Evolutionary conservation across 2,888 invertebrate genomes (phyloP), one percentile per base, ranked within the genome.

Genomic region (Ichneumon xanthorius): DNA sequence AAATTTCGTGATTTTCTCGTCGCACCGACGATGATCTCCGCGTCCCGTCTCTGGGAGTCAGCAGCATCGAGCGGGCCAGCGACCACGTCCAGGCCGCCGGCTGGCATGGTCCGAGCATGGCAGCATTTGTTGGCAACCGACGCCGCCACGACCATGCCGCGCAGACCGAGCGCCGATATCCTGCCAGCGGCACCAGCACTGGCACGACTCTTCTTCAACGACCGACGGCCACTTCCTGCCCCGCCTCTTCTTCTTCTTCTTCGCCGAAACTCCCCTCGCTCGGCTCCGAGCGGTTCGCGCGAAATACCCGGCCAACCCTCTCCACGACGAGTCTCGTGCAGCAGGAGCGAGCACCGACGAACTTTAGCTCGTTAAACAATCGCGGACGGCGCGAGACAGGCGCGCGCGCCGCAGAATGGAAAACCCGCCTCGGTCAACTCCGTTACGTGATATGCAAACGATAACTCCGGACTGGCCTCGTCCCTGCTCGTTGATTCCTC

Each of bases 91-190:
- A 88, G 89, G 91, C 90, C 91, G 92, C 92, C 92, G 91, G 91
- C 92, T 92, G 93, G 92, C 93, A 93, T 92, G 90, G 90, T 91
- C 91, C 89, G 90, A 91, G 92, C 94, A 94, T 94, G 91, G 92
- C 93, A 92, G 93, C 93, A 93, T 92, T 91, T 92, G 92, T 91
- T 91, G 90, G 92, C 92, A 92, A 92, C 91, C 91, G 86, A 83
- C 73, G 85, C 80, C 82, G 75, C 86, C 82, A 86, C 86, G 84
- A 93, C 89, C 91, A 91, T 91, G 86, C 89, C 91, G 89, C 86
- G 89, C 87, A 70, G 78, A 75, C 76, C 65, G 19, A 76, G 65
- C 76, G 65, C 76, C 76, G 76, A 76, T 76, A 65, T 76, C 80
- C 86, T 80, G 75, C 63, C 80, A 73, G 84, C 83, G 75, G 84